Conservation (phyloP, 1,140 invertebrate genomes). For the Drosophila jambulina region DNA sequence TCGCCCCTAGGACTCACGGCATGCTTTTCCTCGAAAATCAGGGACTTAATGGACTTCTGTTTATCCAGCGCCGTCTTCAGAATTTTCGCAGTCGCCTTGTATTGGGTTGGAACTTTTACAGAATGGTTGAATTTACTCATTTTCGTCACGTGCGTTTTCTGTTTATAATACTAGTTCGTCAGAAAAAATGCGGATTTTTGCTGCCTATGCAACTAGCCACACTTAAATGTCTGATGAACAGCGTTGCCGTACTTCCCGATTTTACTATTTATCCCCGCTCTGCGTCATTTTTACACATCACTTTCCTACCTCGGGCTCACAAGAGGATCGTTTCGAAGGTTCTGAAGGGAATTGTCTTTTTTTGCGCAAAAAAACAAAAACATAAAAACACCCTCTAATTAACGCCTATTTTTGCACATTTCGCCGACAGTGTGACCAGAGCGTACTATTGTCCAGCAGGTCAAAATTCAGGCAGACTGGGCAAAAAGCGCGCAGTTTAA, state of each 20-base stretch:
- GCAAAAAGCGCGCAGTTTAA: too few species aligned
- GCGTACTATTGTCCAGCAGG: too few species aligned
- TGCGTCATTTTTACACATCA: background rate
- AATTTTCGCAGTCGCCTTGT: conserved; percentile 87
- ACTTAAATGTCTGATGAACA: background rate
- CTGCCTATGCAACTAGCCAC: background rate
- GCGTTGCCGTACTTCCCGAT: background rate
- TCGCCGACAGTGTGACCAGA: too few species aligned
- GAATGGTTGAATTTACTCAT: conserved; percentile 87
- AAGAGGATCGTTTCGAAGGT: too few species aligned
- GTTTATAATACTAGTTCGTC: background rate
- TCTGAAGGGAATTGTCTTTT: too few species aligned
- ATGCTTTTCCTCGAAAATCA: conserved; percentile 90
- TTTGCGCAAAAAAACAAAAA: too few species aligned
- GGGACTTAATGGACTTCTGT: conserved; percentile 89
- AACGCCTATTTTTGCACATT: too few species aligned
- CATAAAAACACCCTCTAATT: too few species aligned
- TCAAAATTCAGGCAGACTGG: too few species aligned
- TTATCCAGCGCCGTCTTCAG: conserved; percentile 89
- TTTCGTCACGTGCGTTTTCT: conserved; percentile 42
- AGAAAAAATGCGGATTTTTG: background rate
- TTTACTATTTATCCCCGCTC: background rate
- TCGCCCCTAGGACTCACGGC: conserved; percentile 85
- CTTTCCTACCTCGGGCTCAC: background rate
- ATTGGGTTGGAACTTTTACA: conserved; percentile 91